Evolutionary conservation across 92 coral and sea anemone species (phyloP), one percentile per base, ranked within the genome.

Genomic region (Ricordea florida): DNA sequence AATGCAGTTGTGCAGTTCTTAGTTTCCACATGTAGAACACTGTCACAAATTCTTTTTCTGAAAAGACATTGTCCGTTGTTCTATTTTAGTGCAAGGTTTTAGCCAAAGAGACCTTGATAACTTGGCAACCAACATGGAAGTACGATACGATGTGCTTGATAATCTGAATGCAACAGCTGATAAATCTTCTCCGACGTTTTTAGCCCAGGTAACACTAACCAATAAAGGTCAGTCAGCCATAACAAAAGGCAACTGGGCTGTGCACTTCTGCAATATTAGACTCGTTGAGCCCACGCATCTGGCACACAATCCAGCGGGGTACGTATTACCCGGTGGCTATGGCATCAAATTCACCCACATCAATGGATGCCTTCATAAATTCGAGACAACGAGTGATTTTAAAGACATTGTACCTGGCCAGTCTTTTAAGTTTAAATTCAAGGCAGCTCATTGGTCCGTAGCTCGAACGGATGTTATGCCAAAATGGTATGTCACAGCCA

Each of bases 391-490:
- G 0, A 51, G 30, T 20, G 81, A 75, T 22, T 91, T 91, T 43
- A 63, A 66, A 48, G 78, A 76, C 47, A 49, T 91, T 15, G 36
- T 70, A 0, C 28, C 87, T 2, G 90, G 86, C 4, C 21, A 43
- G 22, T 68, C 57, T 11, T 40, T 87, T 14, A 70, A 34, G 33
- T 27, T 91, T 11, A 36, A 69, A 6, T 81, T 82, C 8, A 35
- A 65, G 57, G 82, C 97, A 18, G 38, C 29, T 29, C 34, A 87
- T 63, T 87, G 83, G 85, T 82, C 76, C 26, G 93, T 87, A 10
- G 87, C 97, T 8, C 80, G 90, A 9, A 91, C 90, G 7, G 97
- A 91, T 62, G 79, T 87, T 46, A 91, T 91, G 97, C 92, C 97
- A 5, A 91, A 78, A 27, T 91, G 92, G 92, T 91, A 74, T 35